These are phyloP conservation scores for Corythornis vintsioides DNA, from an alignment of 2,113 vertebrate genomes.

Conservation along the genomic window DNA sequence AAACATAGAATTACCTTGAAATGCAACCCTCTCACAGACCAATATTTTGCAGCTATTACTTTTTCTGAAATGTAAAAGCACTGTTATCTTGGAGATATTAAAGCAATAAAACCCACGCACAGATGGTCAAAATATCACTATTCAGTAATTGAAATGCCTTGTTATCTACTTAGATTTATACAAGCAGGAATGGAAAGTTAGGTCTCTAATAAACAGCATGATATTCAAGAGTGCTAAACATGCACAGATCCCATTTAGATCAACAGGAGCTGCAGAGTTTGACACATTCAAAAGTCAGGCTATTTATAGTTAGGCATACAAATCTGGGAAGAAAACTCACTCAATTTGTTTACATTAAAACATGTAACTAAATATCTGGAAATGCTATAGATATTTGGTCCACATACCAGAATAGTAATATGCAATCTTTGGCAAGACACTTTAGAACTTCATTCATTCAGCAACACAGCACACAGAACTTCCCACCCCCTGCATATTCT, in stretches of 20 bases:
- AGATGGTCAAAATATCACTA: not conserved
- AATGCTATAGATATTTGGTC: not conserved
- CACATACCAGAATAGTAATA: not conserved
- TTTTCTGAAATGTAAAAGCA: not conserved
- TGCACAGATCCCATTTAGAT: conserved; percentile 43
- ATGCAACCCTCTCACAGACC: not conserved
- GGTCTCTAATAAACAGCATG: not conserved
- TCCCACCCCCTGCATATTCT: not conserved
- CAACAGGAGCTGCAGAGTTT: conserved; percentile 19
- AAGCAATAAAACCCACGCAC: not conserved
- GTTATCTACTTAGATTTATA: conserved; percentile 4
- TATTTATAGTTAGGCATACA: conserved; percentile 28
- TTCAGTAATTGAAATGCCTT: not conserved
- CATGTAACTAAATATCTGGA: not conserved
- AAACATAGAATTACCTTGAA: not conserved
- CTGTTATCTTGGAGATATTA: not conserved
- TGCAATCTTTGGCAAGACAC: not conserved
- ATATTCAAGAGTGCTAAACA: conserved; percentile 33
- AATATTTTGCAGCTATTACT: not conserved
- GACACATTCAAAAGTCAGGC: conserved; percentile 14
- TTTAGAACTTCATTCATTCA: no score
- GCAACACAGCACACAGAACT: not conserved
- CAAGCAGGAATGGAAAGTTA: not conserved
- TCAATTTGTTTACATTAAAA: not conserved
- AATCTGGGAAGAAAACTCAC: not conserved